Evolutionary conservation across 92 coral and sea anemone genomes (phyloP).

Genomic region (Siderastrea siderea): DNA sequence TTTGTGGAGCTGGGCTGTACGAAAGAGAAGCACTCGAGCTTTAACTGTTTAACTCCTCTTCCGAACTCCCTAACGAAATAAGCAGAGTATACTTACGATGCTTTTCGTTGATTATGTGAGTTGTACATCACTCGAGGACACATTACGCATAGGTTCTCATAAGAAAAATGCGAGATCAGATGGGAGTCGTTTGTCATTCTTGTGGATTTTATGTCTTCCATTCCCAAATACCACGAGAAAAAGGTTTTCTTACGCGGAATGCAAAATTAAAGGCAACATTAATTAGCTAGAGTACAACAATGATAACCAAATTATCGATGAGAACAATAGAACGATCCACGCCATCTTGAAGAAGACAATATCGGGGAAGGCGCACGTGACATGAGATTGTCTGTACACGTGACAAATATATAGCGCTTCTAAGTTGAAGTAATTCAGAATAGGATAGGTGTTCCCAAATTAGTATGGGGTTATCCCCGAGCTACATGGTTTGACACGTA

Average conservation of each 20-base stretch:
- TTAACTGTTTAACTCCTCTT: constrained; percentile 48
- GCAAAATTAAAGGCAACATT: constrained; percentile 69
- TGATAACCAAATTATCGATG: constrained; percentile 67
- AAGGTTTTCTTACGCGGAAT: constrained; percentile 70
- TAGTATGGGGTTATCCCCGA: too few species aligned
- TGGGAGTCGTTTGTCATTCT: constrained; percentile 68
- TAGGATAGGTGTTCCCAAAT: too few species aligned
- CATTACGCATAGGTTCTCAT: constrained; percentile 68
- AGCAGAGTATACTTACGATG: constrained; percentile 43
- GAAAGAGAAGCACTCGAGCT: constrained; percentile 45
- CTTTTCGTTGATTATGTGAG: constrained; percentile 20
- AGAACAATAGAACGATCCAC: constrained; percentile 70
- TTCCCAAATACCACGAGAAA: constrained; percentile 67
- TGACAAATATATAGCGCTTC: constrained; percentile 77
- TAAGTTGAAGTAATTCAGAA: constrained; percentile 25
- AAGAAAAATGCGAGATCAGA: constrained; percentile 81
- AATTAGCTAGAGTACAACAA: constrained; percentile 74
- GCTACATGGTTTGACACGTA: too few species aligned
- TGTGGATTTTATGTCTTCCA: constrained; percentile 36
- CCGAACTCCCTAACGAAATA: constrained; percentile 61
- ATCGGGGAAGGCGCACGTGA: constrained; percentile 71
- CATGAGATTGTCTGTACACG: constrained; percentile 72
- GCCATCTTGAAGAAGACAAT: constrained; percentile 63
- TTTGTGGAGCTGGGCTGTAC: constrained; percentile 63
- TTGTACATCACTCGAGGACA: constrained; percentile 50